These are phyloP conservation scores for Coranthus polyacanthus DNA, from an alignment of 2,797 vertebrate species.

Conservation along the genomic window DNA sequence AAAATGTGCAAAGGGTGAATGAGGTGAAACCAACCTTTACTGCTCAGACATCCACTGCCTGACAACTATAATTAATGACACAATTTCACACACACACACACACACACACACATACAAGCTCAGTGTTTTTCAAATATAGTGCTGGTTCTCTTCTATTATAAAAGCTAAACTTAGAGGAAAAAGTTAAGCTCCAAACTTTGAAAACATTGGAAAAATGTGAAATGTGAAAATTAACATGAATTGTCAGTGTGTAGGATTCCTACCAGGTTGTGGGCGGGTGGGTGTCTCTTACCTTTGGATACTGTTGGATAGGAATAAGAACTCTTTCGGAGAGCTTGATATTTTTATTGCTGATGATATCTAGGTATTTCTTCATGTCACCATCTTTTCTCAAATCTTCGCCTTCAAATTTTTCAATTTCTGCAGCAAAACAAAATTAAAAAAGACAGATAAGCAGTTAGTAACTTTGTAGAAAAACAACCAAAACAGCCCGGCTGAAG, in stretches of 20 bases:
- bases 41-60: constrained; percentile 7
- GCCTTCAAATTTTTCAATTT: constrained; percentile 97
- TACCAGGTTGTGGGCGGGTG: neutral
- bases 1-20: constrained; percentile 34
- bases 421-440: constrained; percentile 79
- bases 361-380: constrained; percentile 96
- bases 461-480: constrained; percentile 29
- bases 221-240: too few species aligned
- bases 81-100: constrained; percentile 19
- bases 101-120: neutral
- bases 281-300: constrained; percentile 93
- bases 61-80: constrained; percentile 33
- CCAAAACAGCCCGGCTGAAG: constrained; percentile 16
- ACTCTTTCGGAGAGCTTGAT: constrained; percentile 98
- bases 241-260: too few species aligned
- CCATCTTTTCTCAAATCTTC: constrained; percentile 94
- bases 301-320: constrained; percentile 97
- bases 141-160: neutral
- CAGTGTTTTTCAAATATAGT: constrained; percentile 7
- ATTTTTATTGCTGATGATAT: constrained; percentile 99
- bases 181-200: too few species aligned
- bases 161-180: too few species aligned
- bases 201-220: constrained; percentile 1
- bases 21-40: constrained; percentile 40
- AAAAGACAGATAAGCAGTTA: constrained; percentile 26